Base-by-base conservation (phyloP, 2,888 invertebrate species). In the Uloborus plumipes region DNA sequence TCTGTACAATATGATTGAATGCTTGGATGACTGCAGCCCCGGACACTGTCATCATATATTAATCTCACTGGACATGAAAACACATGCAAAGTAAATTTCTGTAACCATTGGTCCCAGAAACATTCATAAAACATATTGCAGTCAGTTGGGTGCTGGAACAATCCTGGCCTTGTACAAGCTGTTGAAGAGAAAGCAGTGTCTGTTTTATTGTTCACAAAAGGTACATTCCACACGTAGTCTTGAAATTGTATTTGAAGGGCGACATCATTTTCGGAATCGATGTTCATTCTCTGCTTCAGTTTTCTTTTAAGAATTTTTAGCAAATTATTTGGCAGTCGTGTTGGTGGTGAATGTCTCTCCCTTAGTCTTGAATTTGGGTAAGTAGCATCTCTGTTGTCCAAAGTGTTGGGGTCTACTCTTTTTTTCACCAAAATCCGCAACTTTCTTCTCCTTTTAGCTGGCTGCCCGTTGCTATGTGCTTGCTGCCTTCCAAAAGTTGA, bases 101-200 rank as follows among this genome's bases (percentile, higher is more conserved):
- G 92, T 87, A 94, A 93, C 88, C 92, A 93, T 85, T 93, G 92
- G 88, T 94, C 94, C 94, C 94, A 94, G 88, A 93, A 92, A 88
- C 94, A 94, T 50, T 94, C 92, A 88, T 94, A 94, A 91, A 94
- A 94, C 88, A 94, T 94, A 88, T 94, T 94, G 87, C 94, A 94
- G 87, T 93, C 92, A 85, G 92, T 93, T 0, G 94, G 94, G 88
- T 94, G 94, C 74, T 91, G 87, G 88, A 91, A 91, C 1, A 91
- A 89, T 84, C 91, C 91, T 1, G 91, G 89, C 69, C 91, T 87
- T 26, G 90, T 90, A 81, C 91, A 91, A 31, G 90, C 89, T 9
- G 80, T 64, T 51, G 85, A 82, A 1, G 86, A 84, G 26, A 85
- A 71, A 16, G 55, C 26, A 6, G 47, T n/a, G 26, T 70, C 58